phyloP scores from a whole-genome alignment of 2,113 vertebrate species.

The Zosterops pallidus region DNA sequence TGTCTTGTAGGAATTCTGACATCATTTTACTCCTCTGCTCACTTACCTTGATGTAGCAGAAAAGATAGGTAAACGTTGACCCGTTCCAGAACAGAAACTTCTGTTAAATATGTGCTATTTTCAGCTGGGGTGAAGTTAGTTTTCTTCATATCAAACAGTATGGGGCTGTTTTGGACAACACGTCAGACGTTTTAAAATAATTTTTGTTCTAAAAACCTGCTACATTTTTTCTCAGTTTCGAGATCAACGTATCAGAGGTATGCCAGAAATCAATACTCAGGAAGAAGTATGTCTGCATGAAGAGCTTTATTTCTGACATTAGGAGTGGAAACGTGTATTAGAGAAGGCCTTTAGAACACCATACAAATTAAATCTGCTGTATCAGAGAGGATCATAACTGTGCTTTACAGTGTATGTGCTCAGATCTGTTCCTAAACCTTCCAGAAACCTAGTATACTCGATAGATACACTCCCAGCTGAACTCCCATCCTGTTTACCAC shows the following conservation, averaged over 20 bases:
- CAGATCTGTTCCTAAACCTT: neutral
- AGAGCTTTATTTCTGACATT: neutral
- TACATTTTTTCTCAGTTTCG: neutral
- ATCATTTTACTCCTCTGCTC: neutral
- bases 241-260: accelerated
- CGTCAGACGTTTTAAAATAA: neutral
- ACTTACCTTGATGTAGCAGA: neutral
- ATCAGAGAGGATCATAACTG: neutral
- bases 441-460: neutral
- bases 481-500: neutral
- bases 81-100: neutral
- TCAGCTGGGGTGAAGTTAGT: neutral
- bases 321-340: neutral
- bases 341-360: neutral
- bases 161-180: neutral
- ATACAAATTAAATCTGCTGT: neutral
- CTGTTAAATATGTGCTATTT: neutral
- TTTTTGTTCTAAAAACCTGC: neutral
- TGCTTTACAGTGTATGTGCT: neutral
- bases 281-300: neutral
- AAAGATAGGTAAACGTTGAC: neutral
- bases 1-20: neutral
- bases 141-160: neutral
- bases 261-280: neutral
- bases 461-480: neutral